Evolutionary conservation across 1,140 invertebrate genomes (phyloP), one percentile per base, ranked within the genome.

Genomic region (Polyergus mexicanus): DNA sequence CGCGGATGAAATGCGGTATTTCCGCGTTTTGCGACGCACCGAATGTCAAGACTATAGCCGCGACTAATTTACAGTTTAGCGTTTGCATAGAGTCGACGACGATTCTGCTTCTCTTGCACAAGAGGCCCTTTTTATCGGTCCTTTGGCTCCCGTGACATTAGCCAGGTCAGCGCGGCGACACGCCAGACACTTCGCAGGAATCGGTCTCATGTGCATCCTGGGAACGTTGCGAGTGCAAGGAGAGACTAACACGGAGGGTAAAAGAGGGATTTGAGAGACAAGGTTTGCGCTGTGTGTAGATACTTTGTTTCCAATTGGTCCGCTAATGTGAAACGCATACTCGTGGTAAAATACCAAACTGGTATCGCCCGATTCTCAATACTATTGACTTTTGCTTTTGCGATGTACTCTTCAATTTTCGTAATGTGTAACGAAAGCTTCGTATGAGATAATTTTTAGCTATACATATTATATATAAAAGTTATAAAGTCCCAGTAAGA

Each of bases 101-200:
- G 60, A 16, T 19, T 32, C 38, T 2, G 41, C 3, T 44, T 28
- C 47, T 72, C 3, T 38, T 62, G 1, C 25, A 80, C 51, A 81
- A 81, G 65, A 11, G 32, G 0, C 22, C 65, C 77, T 81, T 81
- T 58, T 81, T 81, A 81, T 81, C 77, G 25, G 3, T 19, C 25
- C 65, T 47, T 56, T 35, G 51, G 16, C 32, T 81, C 65, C 16
- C 35, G 25, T 71, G 77, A 81, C 77, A 81, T 19, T 81, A 81
- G 77, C 77, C 77, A 81, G 77, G 77, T 81, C 77, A 71, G 77
- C 77, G 22, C 35, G 16, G 10, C 77, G 65, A 81, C 35, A 71
- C 65, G 65, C 77, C 77, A 81, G 77, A 81, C 62, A 63, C 35
- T 80, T 25, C 65, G 35, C 13, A 81, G 77, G 77, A 81, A 81